phyloP scores from a whole-genome alignment of 2,888 invertebrate genomes.

The Diarsia dahlii region DNA sequence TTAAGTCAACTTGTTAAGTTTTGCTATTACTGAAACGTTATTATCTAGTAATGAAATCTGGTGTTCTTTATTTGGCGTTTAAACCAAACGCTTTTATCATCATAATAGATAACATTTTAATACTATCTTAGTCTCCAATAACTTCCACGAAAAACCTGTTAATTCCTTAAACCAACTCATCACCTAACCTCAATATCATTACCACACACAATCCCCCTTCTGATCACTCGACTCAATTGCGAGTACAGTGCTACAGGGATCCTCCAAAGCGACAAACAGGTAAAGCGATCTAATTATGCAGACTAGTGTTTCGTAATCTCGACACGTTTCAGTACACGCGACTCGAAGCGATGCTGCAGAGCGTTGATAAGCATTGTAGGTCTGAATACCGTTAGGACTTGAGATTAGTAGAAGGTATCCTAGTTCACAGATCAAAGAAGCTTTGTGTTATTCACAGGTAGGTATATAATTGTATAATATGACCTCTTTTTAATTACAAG shows the following conservation, averaged over 20 bases:
- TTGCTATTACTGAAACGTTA: not conserved
- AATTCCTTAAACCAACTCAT: not conserved
- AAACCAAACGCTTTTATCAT: not conserved
- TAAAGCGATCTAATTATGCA: constrained; percentile 49
- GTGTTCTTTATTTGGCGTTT: not conserved
- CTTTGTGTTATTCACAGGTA: not conserved
- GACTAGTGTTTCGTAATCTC: constrained; percentile 50
- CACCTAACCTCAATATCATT: not conserved
- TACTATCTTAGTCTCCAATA: not conserved
- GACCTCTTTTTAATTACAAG: no score
- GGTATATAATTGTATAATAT: not conserved
- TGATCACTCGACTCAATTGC: not conserved
- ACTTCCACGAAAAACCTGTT: not conserved
- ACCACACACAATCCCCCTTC: not conserved
- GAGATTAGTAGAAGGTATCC: constrained; percentile 25
- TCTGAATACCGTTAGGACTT: constrained; percentile 35
- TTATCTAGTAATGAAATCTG: not conserved
- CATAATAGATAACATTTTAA: not conserved
- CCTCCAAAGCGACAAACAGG: constrained; percentile 27
- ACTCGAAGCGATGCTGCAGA: constrained; percentile 46
- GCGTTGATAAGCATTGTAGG: constrained; percentile 48
- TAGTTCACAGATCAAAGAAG: constrained; percentile 8
- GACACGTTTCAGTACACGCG: constrained; percentile 49
- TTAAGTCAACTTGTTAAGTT: not conserved
- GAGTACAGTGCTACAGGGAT: constrained; percentile 10